phyloP scores from a whole-genome alignment of 2,113 vertebrate genomes.

The Micromys minutus region DNA sequence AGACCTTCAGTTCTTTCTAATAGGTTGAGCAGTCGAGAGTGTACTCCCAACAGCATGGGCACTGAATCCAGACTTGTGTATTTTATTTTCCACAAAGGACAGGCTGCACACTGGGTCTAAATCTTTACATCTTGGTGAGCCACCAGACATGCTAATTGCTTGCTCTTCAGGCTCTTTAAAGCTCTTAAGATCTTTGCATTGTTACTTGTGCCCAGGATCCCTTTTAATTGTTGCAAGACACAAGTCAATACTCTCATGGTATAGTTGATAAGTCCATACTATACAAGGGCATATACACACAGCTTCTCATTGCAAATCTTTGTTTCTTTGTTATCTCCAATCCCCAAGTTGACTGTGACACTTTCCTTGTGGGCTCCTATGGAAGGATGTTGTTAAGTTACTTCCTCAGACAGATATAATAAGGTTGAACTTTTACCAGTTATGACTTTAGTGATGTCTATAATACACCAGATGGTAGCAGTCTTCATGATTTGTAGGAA shows the following conservation, averaged over 20 bases:
- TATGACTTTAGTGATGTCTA: neutral
- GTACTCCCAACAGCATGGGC: too few relatives aligned
- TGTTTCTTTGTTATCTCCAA: neutral
- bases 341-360: neutral
- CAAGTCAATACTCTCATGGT: neutral
- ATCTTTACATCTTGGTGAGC: neutral
- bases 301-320: neutral
- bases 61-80: accelerated
- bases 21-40: neutral
- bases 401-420: neutral
- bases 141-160: neutral
- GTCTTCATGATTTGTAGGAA: neutral
- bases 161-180: neutral
- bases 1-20: neutral
- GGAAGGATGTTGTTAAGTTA: neutral
- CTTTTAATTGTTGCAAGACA: neutral
- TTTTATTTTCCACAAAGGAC: neutral
- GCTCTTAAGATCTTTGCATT: neutral
- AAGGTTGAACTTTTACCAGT: neutral
- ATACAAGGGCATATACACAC: neutral
- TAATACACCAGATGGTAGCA: neutral
- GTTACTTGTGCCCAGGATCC: neutral
- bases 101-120: neutral
- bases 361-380: neutral
- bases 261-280: neutral